Conservation (phyloP, 2,888 invertebrate species). For the Amphiduros pacificus region DNA sequence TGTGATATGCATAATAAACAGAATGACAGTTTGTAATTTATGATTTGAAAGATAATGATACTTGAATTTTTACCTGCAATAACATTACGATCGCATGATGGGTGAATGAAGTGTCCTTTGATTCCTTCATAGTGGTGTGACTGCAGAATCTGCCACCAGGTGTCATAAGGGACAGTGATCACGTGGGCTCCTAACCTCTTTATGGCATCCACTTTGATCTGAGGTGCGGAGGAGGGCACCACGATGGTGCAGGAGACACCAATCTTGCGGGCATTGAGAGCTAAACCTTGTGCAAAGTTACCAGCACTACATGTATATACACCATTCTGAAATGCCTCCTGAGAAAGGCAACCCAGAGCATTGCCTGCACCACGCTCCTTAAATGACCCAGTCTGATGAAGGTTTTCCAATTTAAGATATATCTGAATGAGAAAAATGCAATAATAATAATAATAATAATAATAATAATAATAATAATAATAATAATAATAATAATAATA, state of each 20-base stretch:
- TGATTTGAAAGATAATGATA: too few relatives aligned
- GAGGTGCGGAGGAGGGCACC: slow-evolving; percentile 20
- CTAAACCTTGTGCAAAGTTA: slow-evolving; percentile 52
- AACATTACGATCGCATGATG: slow-evolving; percentile 44
- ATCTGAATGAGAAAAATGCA: too few relatives aligned
- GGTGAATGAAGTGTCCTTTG: slow-evolving; percentile 42
- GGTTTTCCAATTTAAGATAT: slow-evolving; percentile 51
- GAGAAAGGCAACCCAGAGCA: slow-evolving; percentile 33
- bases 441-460: too few relatives aligned
- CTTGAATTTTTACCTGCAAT: slow-evolving; percentile 46
- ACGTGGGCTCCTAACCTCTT: slow-evolving; percentile 9
- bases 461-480: too few relatives aligned
- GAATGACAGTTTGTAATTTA: too few relatives aligned
- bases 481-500: too few relatives aligned
- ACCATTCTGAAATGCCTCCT: slow-evolving; percentile 32
- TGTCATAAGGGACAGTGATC: slow-evolving; percentile 37
- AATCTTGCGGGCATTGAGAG: slow-evolving; percentile 38
- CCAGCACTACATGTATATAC: slow-evolving; percentile 53
- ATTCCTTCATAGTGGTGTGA: slow-evolving; percentile 36
- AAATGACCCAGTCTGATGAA: slow-evolving; percentile 51
- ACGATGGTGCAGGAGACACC: slow-evolving; percentile 18
- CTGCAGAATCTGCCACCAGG: slow-evolving; percentile 47
- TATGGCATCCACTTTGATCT: slow-evolving; percentile 22
- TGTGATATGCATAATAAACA: too few relatives aligned
- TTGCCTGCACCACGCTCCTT: slow-evolving; percentile 51